Base-by-base conservation (phyloP, 2,113 vertebrate genomes). In the Amphiprion percula region DNA sequence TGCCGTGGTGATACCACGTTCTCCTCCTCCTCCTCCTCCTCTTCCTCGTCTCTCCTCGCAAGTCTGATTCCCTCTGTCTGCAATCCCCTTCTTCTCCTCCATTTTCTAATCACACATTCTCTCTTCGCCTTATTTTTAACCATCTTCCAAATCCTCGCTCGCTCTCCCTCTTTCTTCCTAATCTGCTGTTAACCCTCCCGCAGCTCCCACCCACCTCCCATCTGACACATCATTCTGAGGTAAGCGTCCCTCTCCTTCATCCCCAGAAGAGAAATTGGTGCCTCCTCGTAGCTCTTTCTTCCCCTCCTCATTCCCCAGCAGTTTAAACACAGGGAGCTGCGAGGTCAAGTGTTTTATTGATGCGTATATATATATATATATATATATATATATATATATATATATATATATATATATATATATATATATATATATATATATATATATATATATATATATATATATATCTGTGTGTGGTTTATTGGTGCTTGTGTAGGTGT, bases 261-360 rank as follows among this genome's bases (percentile, higher is more conserved):
- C 75, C 61, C 79, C 24, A 47, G 85, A 74, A 24, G 39, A 65
- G 37, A 30, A 19, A 76, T 67, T 10, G 30, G 24, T 1, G 19
- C 50, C 56, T 72, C 69, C 4, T 50, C 61, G 61, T 47, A 30
- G 28, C 71, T 76, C 70, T 80, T 65, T 23, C 1, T 37, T 37
- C 33, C 33, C 6, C 33, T 59, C 44, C 53, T 75, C 37, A 16
- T 59, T 85, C 60, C 46, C 55, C 24, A 24, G 33, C 68, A 50
- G 68, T 80, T 79, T 85, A 66, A 88, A 85, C 79, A 69, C 68
- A 26, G 30, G n/a, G 76, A 80, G 85, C 80, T 37, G 49, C 68
- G 77, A 92, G 88, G 91, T 92, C 92, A 92, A 90, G 85, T 83
- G 64, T 73, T 30, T 47, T 77, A 79, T 80, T 66, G 79, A 87